Percentiles rank a stretch among this genome's conserved stretches.
These are phyloP conservation scores for Drosophila athabasca DNA, from an alignment of 1,140 invertebrate genomes.

Conservation along the genomic window DNA sequence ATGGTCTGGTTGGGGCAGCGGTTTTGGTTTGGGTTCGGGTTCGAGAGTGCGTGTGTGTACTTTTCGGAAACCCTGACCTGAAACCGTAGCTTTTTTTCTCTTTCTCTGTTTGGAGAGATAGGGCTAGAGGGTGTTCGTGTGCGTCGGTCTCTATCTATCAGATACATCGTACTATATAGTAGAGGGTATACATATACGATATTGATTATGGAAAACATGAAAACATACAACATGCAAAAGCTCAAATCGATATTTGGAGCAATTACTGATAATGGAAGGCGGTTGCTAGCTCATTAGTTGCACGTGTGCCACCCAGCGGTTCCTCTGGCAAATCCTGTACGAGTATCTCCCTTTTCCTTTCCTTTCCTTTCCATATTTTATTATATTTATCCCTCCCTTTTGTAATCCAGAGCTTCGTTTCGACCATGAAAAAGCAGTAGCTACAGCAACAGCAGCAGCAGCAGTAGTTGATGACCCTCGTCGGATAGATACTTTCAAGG, in stretches of 20 bases:
- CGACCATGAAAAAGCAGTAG: constrained; percentile 52
- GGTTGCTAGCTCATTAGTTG: background rate
- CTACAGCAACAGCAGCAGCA: constrained; percentile 27
- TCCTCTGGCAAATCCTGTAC: background rate
- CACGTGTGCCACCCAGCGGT: constrained; percentile 8
- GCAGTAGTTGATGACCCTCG: constrained; percentile 77
- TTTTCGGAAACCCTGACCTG: constrained; percentile 75
- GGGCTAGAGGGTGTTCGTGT: constrained; percentile 9
- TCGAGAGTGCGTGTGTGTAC: constrained; percentile 43
- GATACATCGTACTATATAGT: too few species aligned
- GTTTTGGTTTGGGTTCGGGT: background rate
- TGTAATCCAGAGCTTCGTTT: constrained; percentile 5
- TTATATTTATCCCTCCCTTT: background rate
- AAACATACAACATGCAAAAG: constrained; percentile 57
- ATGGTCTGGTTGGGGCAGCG: constrained; percentile 16
- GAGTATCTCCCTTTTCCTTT: background rate
- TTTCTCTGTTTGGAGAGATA: constrained; percentile 29
- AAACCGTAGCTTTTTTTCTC: constrained; percentile 64
- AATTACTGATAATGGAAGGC: constrained; percentile 70
- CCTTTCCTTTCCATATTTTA: background rate
- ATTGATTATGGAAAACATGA: constrained; percentile 7
- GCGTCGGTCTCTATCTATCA: background rate
- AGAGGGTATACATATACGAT: background rate
- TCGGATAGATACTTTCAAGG: constrained; percentile 77
- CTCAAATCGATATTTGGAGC: constrained; percentile 69